These are phyloP conservation scores for Heteractis magnifica DNA, from an alignment of 92 coral and sea anemone genomes.

Conservation along the genomic window DNA sequence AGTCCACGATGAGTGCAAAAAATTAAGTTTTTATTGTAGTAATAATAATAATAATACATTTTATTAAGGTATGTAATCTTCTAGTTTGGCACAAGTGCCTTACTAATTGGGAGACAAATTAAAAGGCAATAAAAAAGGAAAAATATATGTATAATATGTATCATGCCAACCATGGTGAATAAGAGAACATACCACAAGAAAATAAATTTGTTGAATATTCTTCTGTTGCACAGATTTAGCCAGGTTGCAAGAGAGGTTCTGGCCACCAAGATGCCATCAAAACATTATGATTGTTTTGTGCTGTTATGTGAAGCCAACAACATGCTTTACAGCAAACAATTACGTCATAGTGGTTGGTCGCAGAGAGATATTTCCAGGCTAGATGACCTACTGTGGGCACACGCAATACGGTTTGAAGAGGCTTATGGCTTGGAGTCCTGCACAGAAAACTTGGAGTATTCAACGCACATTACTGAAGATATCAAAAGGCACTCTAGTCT, in stretches of 20 bases:
- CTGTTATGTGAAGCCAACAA: constrained; percentile 41
- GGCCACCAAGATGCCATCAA: constrained; percentile 55
- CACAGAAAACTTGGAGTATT: constrained; percentile 61
- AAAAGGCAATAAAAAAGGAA: too few species aligned
- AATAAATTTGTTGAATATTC: too few species aligned
- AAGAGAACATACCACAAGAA: too few species aligned
- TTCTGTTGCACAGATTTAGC: constrained; percentile 43
- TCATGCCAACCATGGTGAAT: too few species aligned
- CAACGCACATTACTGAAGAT: constrained; percentile 46
- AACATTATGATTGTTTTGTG: constrained; percentile 54
- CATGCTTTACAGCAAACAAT: constrained; percentile 45
- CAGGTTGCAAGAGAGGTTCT: constrained; percentile 65
- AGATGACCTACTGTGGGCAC: constrained; percentile 21
- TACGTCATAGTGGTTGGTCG: constrained; percentile 48
- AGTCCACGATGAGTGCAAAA: too few species aligned
- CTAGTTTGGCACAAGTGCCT: too few species aligned
- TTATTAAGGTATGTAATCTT: too few species aligned
- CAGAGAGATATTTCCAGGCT: constrained; percentile 4
- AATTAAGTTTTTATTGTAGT: too few species aligned
- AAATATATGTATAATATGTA: too few species aligned
- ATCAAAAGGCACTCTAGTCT: constrained; percentile 58
- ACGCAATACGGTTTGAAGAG: constrained; percentile 30
- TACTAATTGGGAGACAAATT: too few species aligned
- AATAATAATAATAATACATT: too few species aligned
- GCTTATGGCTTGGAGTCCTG: constrained; percentile 24